These are phyloP conservation scores for Aleiodes leptofemur DNA, from an alignment of 2,888 invertebrate species.

Conservation along the genomic window DNA sequence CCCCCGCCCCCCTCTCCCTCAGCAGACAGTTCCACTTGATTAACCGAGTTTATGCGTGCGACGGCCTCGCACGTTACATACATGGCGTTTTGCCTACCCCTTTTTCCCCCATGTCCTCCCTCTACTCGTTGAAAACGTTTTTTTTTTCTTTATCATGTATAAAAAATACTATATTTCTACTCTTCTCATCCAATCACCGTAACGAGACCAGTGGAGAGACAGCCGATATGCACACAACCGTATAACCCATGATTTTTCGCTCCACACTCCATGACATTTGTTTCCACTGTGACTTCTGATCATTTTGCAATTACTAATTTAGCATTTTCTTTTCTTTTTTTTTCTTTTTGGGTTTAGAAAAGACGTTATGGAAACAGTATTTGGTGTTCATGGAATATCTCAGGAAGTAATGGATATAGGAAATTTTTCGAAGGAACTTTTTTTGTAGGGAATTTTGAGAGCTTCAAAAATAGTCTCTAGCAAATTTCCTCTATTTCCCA, in stretches of 20 bases:
- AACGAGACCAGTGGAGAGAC: slow-evolving; percentile 29
- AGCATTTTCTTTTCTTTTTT: not conserved
- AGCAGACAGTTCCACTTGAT: slow-evolving; percentile 71
- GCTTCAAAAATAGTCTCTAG: too few relatives aligned
- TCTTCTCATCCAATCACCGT: slow-evolving; percentile 43
- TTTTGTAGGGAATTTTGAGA: too few relatives aligned
- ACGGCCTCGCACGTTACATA: slow-evolving; percentile 52
- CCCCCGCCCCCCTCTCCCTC: slow-evolving; percentile 26
- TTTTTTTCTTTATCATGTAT: slow-evolving; percentile 3
- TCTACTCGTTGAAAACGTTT: not conserved
- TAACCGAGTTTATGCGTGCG: slow-evolving; percentile 70
- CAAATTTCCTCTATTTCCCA: too few relatives aligned
- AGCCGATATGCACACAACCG: slow-evolving; percentile 32
- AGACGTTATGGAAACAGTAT: too few relatives aligned
- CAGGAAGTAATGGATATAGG: too few relatives aligned
- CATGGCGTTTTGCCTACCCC: slow-evolving; percentile 30
- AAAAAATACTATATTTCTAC: slow-evolving; percentile 16
- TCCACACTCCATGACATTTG: slow-evolving; percentile 21
- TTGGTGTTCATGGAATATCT: too few relatives aligned
- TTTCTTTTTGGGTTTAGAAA: too few relatives aligned
- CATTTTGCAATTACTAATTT: slow-evolving; percentile 4
- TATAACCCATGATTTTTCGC: slow-evolving; percentile 23
- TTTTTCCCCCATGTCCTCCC: slow-evolving; percentile 22
- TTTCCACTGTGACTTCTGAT: slow-evolving; percentile 19
- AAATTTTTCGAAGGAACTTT: too few relatives aligned